Percentiles rank a stretch among this genome's conserved stretches.
These are phyloP conservation scores for Hippocampus comes DNA, from an alignment of 2,113 vertebrate genomes.

Conservation along the genomic window DNA sequence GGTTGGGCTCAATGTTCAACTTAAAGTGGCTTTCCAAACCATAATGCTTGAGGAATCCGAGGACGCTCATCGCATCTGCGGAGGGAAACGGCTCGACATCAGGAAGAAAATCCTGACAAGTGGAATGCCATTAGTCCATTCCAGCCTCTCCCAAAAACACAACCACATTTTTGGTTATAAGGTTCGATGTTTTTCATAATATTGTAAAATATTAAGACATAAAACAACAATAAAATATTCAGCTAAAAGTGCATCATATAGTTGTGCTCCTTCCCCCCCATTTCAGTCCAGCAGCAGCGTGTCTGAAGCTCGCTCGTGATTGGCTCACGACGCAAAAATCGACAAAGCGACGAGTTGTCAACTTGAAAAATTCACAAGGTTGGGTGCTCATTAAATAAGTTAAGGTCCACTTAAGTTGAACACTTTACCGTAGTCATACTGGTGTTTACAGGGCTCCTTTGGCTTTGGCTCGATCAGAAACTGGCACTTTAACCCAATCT, in stretches of 20 bases:
- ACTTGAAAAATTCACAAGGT: not conserved
- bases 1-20: conserved; percentile 71
- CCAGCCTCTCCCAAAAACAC: too few relatives aligned
- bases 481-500: conserved; percentile 68
- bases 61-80: conserved; percentile 66
- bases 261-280: too few relatives aligned
- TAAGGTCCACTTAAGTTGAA: not conserved
- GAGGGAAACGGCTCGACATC: not conserved
- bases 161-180: too few relatives aligned
- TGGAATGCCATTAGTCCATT: not conserved
- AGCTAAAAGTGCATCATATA: too few relatives aligned
- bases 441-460: conserved; percentile 69
- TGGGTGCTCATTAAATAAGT: too few relatives aligned
- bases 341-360: not conserved
- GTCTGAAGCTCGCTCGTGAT: not conserved
- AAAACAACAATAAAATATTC: too few relatives aligned
- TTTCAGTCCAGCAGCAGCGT: too few relatives aligned
- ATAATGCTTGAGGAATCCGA: conserved; percentile 67
- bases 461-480: conserved; percentile 70
- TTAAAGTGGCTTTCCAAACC: conserved; percentile 65
- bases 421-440: conserved; percentile 64
- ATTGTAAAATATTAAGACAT: too few relatives aligned
- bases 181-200: too few relatives aligned
- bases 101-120: not conserved
- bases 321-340: not conserved